Base-by-base conservation (phyloP, 2,797 vertebrate species). In the Melanotaenia parkinsoni region DNA sequence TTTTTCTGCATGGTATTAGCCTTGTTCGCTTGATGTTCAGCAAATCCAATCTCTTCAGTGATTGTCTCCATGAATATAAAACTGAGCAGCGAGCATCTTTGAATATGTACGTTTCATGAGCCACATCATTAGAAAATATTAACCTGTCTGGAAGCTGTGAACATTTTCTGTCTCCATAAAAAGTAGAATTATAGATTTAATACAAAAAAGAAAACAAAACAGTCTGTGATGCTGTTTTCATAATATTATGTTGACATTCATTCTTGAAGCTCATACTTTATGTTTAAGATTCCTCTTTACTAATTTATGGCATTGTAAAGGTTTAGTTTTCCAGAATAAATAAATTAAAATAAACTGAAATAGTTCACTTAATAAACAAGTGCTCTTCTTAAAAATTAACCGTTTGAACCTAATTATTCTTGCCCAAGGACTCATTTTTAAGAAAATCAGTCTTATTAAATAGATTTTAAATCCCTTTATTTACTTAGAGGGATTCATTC, bases 41-140 rank as follows among this genome's bases (percentile, higher is more conserved):
- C 43, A 67, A 24, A 66, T 50, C 58, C 20, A 5, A 0, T 57
- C 37, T 30, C 58, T 61, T 63, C n/a, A 62, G 72, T 72, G 64
- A 80, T 66, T 18, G 33, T 30, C 2, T 62, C 10, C 7, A 2
- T 28, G 60, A 76, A 70, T 64, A 22, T 30, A 59, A 61, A 76
- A 30, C 47, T 35, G 38, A 37, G 47, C 1, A 9, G 26, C 24
- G 40, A 75, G 50, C 24, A 13, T 69, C n/a, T 63, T 53, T 45
- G 56, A 58, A 64, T 20, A 43, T 4, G 12, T 14, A 24, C 14
- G 53, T 22, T 33, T 45, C 26, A 10, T 3, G 8, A 66, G 45
- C 2, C 14, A 2, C 50, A 61, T 78, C 69, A 69, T 80, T 78
- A 76, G 1, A 56, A 24, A 68, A 59, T 26, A 72, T 63, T 4